Conservation (phyloP, 2,113 vertebrate genomes). For the Ia io region DNA sequence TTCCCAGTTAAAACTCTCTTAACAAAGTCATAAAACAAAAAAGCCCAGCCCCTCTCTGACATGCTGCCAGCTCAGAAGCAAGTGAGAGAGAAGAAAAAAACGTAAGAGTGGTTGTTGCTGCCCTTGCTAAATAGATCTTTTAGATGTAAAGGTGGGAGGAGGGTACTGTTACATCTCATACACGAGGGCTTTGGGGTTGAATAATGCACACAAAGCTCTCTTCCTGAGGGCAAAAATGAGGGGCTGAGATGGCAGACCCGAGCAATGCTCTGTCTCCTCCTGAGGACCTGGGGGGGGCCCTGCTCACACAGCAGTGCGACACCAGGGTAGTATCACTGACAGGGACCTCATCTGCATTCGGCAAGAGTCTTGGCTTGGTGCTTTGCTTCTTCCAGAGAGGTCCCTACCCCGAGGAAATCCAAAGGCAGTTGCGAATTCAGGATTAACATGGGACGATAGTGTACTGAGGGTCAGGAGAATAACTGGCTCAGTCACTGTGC, state of each 20-base stretch:
- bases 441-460: fast-evolving
- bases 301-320: neutral
- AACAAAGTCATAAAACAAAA: constrained; percentile 55
- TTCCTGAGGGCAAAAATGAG: neutral
- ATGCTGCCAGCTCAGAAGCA: neutral
- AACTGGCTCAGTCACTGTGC: neutral
- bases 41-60: neutral
- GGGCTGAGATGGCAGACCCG: neutral
- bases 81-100: neutral
- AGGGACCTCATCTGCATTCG: neutral
- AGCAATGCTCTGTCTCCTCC: neutral
- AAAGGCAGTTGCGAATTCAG: neutral
- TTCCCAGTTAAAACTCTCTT: constrained; percentile 48
- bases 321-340: neutral
- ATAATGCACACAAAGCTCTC: neutral
- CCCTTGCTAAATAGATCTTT: neutral
- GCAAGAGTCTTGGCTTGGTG: neutral
- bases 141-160: neutral
- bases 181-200: neutral
- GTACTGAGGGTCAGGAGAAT: neutral
- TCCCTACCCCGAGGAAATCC: neutral
- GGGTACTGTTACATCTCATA: neutral
- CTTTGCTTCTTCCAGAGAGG: neutral
- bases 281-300: too few species aligned
- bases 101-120: neutral